phyloP scores from a whole-genome alignment of 2,797 vertebrate genomes.

The Artibeus jamaicensis region DNA sequence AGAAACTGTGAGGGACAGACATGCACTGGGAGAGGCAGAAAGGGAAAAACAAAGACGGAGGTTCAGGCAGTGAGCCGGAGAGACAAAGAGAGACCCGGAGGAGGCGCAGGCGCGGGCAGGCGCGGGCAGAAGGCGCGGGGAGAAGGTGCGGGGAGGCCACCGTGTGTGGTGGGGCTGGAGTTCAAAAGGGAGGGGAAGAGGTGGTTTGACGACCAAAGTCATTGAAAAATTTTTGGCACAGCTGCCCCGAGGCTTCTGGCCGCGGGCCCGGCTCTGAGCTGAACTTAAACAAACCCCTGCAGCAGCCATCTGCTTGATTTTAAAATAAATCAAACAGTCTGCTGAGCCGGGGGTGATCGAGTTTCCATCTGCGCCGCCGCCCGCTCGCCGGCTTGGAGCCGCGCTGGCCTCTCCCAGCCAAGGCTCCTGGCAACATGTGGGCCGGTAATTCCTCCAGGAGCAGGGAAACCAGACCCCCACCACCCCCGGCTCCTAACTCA shows the following conservation, averaged over 20 bases:
- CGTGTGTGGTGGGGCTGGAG: slow-evolving; percentile 68
- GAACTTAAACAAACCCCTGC: slow-evolving; percentile 99
- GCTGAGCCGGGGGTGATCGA: slow-evolving; percentile 89
- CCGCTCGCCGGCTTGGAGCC: slow-evolving; percentile 95
- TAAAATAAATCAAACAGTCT: slow-evolving; percentile 99
- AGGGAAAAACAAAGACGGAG: not conserved
- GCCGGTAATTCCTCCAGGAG: slow-evolving; percentile 90
- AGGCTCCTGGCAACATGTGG: slow-evolving; percentile 94
- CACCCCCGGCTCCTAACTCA: slow-evolving; percentile 78
- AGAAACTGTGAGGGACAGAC: not conserved
- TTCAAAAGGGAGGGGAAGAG: slow-evolving; percentile 78
- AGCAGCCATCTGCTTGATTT: slow-evolving; percentile 99
- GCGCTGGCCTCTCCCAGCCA: slow-evolving; percentile 91
- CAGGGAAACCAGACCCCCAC: slow-evolving; percentile 85
- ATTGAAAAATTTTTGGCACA: slow-evolving; percentile 95
- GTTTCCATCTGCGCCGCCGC: slow-evolving; percentile 90
- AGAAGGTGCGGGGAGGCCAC: slow-evolving; percentile 58
- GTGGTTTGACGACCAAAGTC: slow-evolving; percentile 91
- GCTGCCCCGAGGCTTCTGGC: slow-evolving; percentile 89
- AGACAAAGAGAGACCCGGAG: not conserved
- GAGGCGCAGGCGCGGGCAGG: not conserved
- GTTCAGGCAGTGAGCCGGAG: rapidly evolving
- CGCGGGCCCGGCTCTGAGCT: slow-evolving; percentile 93
- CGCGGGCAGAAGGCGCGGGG: not conserved
- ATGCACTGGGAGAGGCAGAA: not conserved